Conservation (phyloP, 2,113 vertebrate genomes). For the Psophia crepitans region DNA sequence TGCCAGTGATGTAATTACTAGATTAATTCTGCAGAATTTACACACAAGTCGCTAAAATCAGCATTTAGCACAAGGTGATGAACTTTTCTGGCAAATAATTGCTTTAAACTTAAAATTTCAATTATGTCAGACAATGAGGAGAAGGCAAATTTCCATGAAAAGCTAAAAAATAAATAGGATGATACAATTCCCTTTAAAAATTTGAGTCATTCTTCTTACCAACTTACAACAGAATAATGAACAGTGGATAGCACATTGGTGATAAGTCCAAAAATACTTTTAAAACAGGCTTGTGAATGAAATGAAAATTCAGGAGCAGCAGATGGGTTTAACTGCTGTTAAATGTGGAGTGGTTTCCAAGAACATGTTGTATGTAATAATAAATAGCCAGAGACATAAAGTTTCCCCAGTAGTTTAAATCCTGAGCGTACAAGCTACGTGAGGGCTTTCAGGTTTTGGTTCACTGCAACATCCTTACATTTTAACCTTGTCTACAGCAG, state of each 20-base stretch:
- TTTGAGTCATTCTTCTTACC: background rate
- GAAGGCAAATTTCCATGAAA: background rate
- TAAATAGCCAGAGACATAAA: conserved; percentile 42
- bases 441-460: background rate
- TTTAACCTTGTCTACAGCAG: background rate
- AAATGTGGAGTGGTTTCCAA: conserved; percentile 67
- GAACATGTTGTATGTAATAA: conserved; percentile 69
- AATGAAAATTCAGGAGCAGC: conserved; percentile 53
- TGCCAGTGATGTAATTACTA: background rate
- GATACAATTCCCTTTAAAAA: background rate
- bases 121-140: background rate
- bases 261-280: conserved; percentile 45
- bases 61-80: background rate
- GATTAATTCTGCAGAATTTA: background rate
- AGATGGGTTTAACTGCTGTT: conserved; percentile 75
- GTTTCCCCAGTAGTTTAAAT: conserved; percentile 37
- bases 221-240: conserved; percentile 24
- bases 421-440: background rate
- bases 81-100: background rate
- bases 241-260: conserved; percentile 12
- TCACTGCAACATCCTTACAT: background rate
- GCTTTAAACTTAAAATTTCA: background rate
- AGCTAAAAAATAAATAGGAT: background rate
- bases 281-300: conserved; percentile 40
- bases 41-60: background rate